Evolutionary conservation across 2,888 invertebrate genomes (phyloP), one percentile per base, ranked within the genome.

Genomic region (Dioctria linearis): DNA sequence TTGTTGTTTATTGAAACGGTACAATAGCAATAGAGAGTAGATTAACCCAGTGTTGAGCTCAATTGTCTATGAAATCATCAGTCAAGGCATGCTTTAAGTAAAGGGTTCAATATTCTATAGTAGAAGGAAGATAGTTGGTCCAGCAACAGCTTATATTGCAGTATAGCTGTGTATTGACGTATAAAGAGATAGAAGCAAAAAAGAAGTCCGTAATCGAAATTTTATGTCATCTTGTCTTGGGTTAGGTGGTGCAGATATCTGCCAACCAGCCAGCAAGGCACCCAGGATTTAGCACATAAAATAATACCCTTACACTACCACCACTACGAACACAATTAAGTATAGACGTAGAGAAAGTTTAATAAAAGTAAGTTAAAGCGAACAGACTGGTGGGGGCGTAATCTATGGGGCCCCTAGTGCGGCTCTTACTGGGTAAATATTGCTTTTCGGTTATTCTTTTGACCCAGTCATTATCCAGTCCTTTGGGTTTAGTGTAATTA

Each of bases 171-270:
- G 25, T 25, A 25, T 25, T 25, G 0, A 25, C 25, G 25, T 25
- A 25, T 25, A 25, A 25, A 25, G 25, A 25, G 25, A 25, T 25
- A 25, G 25, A 25, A 54, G 6, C 1, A 8, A 73, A 54, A 57
- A 73, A 73, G 57, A 42, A 42, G 43, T 54, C 57, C 40, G 57
- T 73, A 73, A 73, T 73, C 73, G 73, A 73, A 73, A 73, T 73
- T 73, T 73, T 73, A 73, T 73, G 73, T 73, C 73, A 73, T 73
- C 73, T 57, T 57, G 1, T 25, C 57, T 59, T 13, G 59, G 73
- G 59, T 73, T 59, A 57, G 73, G 59, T 13, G 57, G 39, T 51
- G 42, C 42, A 73, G 42, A 66, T 51, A 71, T 51, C 9, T 5
- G 3, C 54, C 13, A 42, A 42, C 13, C 13, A 42, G 59, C 13